Conservation (phyloP, 2,797 vertebrate species). For the Chaetodon trifasciatus region DNA sequence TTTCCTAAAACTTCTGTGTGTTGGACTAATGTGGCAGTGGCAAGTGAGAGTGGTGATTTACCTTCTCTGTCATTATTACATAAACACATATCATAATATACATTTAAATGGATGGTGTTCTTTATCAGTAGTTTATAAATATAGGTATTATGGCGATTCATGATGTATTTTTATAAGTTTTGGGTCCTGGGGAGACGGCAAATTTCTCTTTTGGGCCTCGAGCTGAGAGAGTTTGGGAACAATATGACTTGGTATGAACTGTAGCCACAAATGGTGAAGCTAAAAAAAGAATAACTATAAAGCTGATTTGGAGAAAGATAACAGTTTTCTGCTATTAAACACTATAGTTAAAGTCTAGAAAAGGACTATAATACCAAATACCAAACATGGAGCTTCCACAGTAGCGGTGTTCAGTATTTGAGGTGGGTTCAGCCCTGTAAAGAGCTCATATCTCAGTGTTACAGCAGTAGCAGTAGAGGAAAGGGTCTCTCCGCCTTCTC, state of each 20-base stretch:
- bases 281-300: background rate
- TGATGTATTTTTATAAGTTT: no score
- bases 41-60: no score
- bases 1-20: no score
- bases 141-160: no score
- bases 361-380: background rate
- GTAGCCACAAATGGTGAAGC: background rate
- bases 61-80: no score
- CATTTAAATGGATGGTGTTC: no score
- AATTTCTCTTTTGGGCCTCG: no score
- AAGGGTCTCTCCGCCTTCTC: slow-evolving; percentile 55
- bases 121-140: no score
- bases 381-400: background rate
- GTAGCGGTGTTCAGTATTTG: background rate
- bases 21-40: no score
- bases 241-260: background rate
- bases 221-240: background rate
- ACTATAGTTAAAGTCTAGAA: background rate
- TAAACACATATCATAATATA: no score
- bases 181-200: no score
- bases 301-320: background rate
- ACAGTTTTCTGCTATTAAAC: background rate
- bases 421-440: background rate
- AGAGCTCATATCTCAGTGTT: background rate
- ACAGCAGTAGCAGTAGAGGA: background rate